Evolutionary conservation across 2,888 invertebrate species (phyloP).

Genomic region (Eristalis intricaria): DNA sequence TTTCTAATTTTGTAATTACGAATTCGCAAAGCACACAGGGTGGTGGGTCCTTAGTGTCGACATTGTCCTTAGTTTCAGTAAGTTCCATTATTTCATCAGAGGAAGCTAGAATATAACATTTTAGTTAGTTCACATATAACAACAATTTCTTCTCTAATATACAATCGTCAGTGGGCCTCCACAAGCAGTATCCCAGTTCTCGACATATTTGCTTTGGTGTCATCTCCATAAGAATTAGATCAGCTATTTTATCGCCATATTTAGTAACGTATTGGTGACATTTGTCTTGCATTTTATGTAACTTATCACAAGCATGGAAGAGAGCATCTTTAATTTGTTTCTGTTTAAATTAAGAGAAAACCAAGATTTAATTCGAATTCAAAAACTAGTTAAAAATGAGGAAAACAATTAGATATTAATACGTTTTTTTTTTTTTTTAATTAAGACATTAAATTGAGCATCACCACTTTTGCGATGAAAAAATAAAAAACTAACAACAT

Average conservation of each 20-base stretch:
- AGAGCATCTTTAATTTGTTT: conserved; percentile 78
- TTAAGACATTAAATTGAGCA: too few relatives aligned
- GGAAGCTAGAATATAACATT: background rate
- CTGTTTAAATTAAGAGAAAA: conserved; percentile 44
- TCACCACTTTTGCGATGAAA: too few relatives aligned
- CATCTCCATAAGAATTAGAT: conserved; percentile 86
- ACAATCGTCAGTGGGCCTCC: conserved; percentile 78
- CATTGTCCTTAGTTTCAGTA: conserved; percentile 52
- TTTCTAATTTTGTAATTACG: conserved; percentile 88
- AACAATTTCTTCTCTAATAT: background rate
- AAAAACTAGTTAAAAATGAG: too few relatives aligned
- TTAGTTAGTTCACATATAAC: background rate
- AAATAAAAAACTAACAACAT: too few relatives aligned
- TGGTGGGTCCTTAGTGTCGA: conserved; percentile 77
- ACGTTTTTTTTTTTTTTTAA: too few relatives aligned
- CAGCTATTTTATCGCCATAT: conserved; percentile 88
- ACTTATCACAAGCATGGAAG: conserved; percentile 77
- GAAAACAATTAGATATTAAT: too few relatives aligned
- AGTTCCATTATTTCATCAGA: conserved; percentile 14
- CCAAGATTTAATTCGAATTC: background rate
- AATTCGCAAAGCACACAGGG: conserved; percentile 91
- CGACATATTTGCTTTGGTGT: conserved; percentile 87
- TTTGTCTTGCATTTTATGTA: conserved; percentile 81
- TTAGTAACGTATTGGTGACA: conserved; percentile 88
- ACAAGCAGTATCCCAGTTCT: conserved; percentile 85